A percentile compares a stretch with the other conserved stretches of the same genome.
These are phyloP conservation scores for Drosophila lini DNA, from an alignment of 1,140 invertebrate species.

Conservation along the genomic window DNA sequence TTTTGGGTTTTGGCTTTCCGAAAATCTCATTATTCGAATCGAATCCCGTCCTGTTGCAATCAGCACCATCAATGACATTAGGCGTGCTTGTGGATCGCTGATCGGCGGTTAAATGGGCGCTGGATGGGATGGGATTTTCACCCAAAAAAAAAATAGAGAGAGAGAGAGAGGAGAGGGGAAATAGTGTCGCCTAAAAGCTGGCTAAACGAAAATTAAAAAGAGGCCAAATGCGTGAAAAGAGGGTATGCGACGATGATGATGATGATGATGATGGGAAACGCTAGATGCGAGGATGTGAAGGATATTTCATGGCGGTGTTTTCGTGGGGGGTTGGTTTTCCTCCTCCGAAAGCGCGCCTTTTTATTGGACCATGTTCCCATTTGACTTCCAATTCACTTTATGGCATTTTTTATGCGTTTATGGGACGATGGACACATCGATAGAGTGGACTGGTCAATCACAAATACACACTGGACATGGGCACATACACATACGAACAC, in stretches of 20 bases:
- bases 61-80: conserved; percentile 48
- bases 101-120: conserved; percentile 33
- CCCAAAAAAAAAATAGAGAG: too few species aligned
- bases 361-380: conserved; percentile 68
- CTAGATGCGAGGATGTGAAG: neutral
- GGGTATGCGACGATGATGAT: neutral
- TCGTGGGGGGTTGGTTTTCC: neutral
- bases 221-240: conserved; percentile 24
- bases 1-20: conserved; percentile 32
- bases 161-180: too few species aligned
- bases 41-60: conserved; percentile 45
- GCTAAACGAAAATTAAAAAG: conserved; percentile 51
- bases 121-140: neutral
- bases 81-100: conserved; percentile 45
- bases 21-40: conserved; percentile 56
- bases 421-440: conserved; percentile 65
- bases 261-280: neutral
- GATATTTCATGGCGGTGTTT: neutral
- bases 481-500: neutral
- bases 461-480: conserved; percentile 27
- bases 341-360: conserved; percentile 20
- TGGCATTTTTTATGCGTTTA: conserved; percentile 78
- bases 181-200: conserved; percentile 24
- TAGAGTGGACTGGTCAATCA: conserved; percentile 16
- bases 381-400: conserved; percentile 82